Conservation (phyloP, 2,797 vertebrate species). For the Syngnathus rostellatus region DNA sequence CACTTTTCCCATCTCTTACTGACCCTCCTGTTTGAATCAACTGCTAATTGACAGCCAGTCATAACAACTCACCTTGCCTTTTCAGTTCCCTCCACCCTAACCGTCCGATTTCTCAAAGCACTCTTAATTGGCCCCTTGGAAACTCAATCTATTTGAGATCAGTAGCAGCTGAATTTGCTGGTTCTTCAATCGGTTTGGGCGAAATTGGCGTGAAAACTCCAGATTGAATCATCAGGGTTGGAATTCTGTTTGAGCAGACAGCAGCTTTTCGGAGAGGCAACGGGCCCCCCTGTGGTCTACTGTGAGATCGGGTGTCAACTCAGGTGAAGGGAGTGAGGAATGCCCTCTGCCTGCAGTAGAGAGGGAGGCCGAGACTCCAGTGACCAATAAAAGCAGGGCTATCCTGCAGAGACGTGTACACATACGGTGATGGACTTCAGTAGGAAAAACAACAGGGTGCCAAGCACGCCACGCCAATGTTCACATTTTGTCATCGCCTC, state of each 20-base stretch:
- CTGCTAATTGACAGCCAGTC: constrained; percentile 76
- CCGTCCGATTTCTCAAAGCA: constrained; percentile 38
- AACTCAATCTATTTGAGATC: constrained; percentile 69
- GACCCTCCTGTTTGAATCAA: constrained; percentile 67
- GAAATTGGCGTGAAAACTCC: constrained; percentile 69
- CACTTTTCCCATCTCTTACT: constrained; percentile 39
- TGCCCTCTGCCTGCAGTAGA: constrained; percentile 40
- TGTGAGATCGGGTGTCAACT: constrained; percentile 53
- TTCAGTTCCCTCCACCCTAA: constrained; percentile 28
- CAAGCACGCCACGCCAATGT: no score
- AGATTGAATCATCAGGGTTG: constrained; percentile 62
- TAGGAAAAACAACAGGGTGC: no score
- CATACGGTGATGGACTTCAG: constrained; percentile 17
- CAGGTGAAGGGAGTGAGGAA: constrained; percentile 58
- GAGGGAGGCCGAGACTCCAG: constrained; percentile 53
- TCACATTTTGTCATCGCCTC: no score
- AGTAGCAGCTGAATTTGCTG: constrained; percentile 73
- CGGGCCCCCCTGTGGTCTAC: constrained; percentile 49
- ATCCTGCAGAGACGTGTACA: constrained; percentile 9
- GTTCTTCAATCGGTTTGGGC: constrained; percentile 60
- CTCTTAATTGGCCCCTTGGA: constrained; percentile 59
- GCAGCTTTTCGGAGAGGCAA: constrained; percentile 49
- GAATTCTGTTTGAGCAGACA: constrained; percentile 56
- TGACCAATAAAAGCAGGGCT: constrained; percentile 52
- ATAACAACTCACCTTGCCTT: constrained; percentile 67